These are phyloP conservation scores for Medauroidea extradentata DNA, from an alignment of 1,140 invertebrate species.

Conservation along the genomic window DNA sequence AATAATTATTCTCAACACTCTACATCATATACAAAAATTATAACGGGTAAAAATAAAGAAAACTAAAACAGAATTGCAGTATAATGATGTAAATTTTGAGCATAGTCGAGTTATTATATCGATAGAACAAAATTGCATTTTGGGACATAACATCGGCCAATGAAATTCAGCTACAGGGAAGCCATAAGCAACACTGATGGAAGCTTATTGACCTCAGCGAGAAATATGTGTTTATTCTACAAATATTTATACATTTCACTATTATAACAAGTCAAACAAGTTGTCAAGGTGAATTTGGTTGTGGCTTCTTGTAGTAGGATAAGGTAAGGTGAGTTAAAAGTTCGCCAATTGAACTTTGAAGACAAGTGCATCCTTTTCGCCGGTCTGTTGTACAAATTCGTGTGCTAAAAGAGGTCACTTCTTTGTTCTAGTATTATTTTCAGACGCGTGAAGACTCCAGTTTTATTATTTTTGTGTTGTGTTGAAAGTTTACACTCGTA, in stretches of 20 bases:
- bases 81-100: no score
- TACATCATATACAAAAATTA: no score
- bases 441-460: slow-evolving; percentile 13
- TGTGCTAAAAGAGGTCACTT: slow-evolving; percentile 11
- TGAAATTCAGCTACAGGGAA: no score
- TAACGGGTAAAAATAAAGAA: no score
- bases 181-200: no score
- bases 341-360: slow-evolving; percentile 16
- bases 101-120: no score
- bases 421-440: slow-evolving; percentile 12
- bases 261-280: slow-evolving; percentile 10
- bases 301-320: slow-evolving; percentile 13
- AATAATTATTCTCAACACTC: no score
- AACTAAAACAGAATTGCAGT: no score
- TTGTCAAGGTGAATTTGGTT: slow-evolving; percentile 10
- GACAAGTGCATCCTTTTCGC: slow-evolving; percentile 15
- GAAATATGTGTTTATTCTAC: no score
- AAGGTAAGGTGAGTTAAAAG: slow-evolving; percentile 18
- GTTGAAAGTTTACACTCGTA: slow-evolving; percentile 14
- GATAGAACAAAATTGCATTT: no score
- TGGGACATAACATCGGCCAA: not conserved
- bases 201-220: no score
- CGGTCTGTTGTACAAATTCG: slow-evolving; percentile 5
- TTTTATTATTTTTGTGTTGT: slow-evolving; percentile 16
- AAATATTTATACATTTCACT: not conserved